These are phyloP conservation scores for Eospalax fontanierii DNA, from an alignment of 2,797 vertebrate genomes.

Conservation along the genomic window DNA sequence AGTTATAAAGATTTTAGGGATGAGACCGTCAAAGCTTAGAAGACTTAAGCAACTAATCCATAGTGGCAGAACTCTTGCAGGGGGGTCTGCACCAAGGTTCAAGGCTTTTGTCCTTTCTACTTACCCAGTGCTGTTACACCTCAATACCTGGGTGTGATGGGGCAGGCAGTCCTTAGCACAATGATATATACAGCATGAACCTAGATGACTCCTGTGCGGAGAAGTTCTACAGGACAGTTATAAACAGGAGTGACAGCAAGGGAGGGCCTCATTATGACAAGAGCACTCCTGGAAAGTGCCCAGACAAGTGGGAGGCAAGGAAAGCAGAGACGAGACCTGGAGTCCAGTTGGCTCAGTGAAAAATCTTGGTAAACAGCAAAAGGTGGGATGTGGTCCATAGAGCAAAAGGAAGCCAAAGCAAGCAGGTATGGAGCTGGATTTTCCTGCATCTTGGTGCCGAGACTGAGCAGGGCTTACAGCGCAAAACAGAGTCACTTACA, in stretches of 20 bases:
- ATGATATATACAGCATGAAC: constrained; percentile 1
- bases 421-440: constrained; percentile 72
- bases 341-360: constrained; percentile 54
- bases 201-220: neutral
- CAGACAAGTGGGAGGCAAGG: neutral
- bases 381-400: neutral
- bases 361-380: constrained; percentile 70
- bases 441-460: constrained; percentile 66
- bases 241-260: neutral
- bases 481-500: constrained; percentile 54
- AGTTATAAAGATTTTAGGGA: neutral
- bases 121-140: constrained; percentile 32
- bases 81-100: neutral
- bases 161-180: neutral
- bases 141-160: neutral
- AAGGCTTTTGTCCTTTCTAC: neutral
- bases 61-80: neutral
- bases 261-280: neutral
- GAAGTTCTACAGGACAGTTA: neutral
- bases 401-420: constrained; percentile 71
- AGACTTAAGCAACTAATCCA: neutral
- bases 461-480: constrained; percentile 61
- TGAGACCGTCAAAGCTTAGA: neutral
- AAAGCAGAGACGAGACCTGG: constrained; percentile 21
- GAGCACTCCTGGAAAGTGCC: neutral